phyloP scores from a whole-genome alignment of 2,113 vertebrate species.

The Onychostruthus taczanowskii region DNA sequence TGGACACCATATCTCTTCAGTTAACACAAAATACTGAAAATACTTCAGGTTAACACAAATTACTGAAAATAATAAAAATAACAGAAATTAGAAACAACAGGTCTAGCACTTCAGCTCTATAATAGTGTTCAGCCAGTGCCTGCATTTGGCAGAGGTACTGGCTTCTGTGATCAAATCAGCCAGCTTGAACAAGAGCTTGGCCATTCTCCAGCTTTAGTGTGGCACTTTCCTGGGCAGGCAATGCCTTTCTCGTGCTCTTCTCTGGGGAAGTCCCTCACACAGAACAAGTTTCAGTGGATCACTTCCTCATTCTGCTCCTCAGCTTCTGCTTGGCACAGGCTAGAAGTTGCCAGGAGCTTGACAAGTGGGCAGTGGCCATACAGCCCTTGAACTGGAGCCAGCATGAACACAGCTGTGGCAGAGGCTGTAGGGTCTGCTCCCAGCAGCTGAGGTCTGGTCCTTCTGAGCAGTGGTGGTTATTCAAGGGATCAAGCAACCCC shows the following conservation, averaged over 20 bases:
- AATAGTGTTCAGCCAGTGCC: background rate
- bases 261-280: background rate
- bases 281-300: background rate
- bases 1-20: background rate
- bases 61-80: background rate
- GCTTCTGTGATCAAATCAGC: background rate
- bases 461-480: background rate
- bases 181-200: background rate
- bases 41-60: background rate
- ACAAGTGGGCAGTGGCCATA: background rate
- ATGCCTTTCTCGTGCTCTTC: background rate
- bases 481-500: background rate
- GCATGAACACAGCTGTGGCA: rapidly evolving
- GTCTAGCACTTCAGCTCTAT: background rate
- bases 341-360: background rate
- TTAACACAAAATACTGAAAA: background rate
- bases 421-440: background rate
- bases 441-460: background rate
- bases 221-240: background rate
- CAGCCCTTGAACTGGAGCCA: background rate
- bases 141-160: background rate
- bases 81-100: background rate
- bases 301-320: background rate
- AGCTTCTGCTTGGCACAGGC: background rate
- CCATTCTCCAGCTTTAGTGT: background rate